These are phyloP conservation scores for Gallinago nigripennis DNA, from an alignment of 2,797 vertebrate species.

Conservation along the genomic window DNA sequence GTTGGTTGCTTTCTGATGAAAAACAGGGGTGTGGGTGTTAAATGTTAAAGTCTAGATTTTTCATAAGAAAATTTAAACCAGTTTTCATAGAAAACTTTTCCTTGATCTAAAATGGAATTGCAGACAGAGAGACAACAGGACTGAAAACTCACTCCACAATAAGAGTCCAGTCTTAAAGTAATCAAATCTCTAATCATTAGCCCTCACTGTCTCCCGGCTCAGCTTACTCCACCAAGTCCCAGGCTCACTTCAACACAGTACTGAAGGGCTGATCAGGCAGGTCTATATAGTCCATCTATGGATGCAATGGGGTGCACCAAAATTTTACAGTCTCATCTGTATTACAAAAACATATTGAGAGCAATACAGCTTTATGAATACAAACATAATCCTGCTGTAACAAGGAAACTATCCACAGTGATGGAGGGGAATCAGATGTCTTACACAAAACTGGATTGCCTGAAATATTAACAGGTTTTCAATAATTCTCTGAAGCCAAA, in stretches of 20 bases:
- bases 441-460: neutral
- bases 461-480: neutral
- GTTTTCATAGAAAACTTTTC: neutral
- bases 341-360: neutral
- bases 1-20: neutral
- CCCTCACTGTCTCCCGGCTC: neutral
- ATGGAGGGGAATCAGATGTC: neutral
- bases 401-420: neutral
- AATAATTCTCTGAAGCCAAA: neutral
- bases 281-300: neutral
- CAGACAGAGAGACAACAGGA: neutral
- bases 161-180: neutral
- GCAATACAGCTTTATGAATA: neutral
- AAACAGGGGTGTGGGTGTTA: neutral
- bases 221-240: neutral
- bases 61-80: neutral
- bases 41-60: neutral
- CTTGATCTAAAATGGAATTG: neutral
- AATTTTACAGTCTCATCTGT: neutral
- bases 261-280: neutral
- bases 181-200: accelerated
- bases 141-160: neutral
- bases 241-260: neutral
- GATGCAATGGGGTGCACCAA: neutral
- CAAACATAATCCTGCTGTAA: neutral